Conservation (phyloP, 2,888 invertebrate species). For the Endomychus coccineus region DNA sequence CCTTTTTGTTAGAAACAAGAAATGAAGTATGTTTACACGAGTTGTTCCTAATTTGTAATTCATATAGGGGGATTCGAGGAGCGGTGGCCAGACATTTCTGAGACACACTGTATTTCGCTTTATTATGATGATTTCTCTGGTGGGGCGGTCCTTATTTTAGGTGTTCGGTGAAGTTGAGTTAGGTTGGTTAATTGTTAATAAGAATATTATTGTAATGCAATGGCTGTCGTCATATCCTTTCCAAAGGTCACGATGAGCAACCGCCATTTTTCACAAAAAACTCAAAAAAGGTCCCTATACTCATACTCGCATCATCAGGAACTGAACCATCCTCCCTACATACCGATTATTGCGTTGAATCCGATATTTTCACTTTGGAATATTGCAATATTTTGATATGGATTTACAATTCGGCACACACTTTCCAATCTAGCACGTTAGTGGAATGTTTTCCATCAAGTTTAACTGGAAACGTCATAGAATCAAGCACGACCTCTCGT, state of each 20-base stretch:
- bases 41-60: too few relatives aligned
- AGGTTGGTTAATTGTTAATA: too few relatives aligned
- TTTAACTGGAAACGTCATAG: constrained; percentile 37
- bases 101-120: too few relatives aligned
- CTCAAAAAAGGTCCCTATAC: constrained; percentile 46
- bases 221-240: constrained; percentile 43
- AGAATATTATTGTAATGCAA: too few relatives aligned
- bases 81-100: too few relatives aligned
- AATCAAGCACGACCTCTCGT: constrained; percentile 39
- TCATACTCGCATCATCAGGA: constrained; percentile 42
- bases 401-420: constrained; percentile 46
- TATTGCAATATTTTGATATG: constrained; percentile 46
- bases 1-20: too few relatives aligned
- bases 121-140: too few relatives aligned
- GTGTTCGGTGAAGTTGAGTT: too few relatives aligned
- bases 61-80: too few relatives aligned
- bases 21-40: too few relatives aligned
- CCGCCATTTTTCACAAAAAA: constrained; percentile 47
- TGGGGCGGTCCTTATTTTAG: too few relatives aligned
- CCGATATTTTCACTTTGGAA: constrained; percentile 30
- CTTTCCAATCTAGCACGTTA: constrained; percentile 47
- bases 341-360: constrained; percentile 34
- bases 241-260: constrained; percentile 46
- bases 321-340: constrained; percentile 40
- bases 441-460: constrained; percentile 43